A percentile compares a stretch with the other conserved stretches of the same genome.
These are phyloP conservation scores for Tetropium fuscum DNA, from an alignment of 2,888 invertebrate species.

Conservation along the genomic window DNA sequence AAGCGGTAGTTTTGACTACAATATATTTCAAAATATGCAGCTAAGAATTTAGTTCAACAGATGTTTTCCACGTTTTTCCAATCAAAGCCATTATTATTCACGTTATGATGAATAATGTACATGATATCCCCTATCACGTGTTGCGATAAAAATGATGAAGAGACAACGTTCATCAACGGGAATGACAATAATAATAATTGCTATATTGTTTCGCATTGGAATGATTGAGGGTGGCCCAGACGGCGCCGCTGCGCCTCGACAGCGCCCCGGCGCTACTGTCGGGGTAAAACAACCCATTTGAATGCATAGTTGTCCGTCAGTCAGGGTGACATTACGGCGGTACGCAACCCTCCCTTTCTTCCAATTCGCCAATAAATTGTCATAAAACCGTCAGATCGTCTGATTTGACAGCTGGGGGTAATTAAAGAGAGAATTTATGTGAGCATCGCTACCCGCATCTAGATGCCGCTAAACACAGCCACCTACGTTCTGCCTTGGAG, in stretches of 20 bases:
- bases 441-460: constrained; percentile 64
- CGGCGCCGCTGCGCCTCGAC: constrained; percentile 21
- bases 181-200: no score
- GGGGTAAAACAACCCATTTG: constrained; percentile 78
- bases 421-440: constrained; percentile 68
- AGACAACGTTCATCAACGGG: no score
- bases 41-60: no score
- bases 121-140: no score
- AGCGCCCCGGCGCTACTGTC: constrained; percentile 24
- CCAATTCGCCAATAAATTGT: constrained; percentile 72
- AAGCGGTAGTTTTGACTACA: no score
- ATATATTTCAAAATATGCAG: no score
- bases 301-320: constrained; percentile 82
- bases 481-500: constrained; percentile 46
- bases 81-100: no score
- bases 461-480: constrained; percentile 56
- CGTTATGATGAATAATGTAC: no score
- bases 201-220: no score
- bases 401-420: constrained; percentile 74
- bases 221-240: no score
- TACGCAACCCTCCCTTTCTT: constrained; percentile 66
- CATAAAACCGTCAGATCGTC: constrained; percentile 81
- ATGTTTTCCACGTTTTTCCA: no score
- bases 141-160: no score
- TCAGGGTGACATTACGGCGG: constrained; percentile 73